Conservation (phyloP, 2,888 invertebrate species). For the Bembecia ichneumoniformis region DNA sequence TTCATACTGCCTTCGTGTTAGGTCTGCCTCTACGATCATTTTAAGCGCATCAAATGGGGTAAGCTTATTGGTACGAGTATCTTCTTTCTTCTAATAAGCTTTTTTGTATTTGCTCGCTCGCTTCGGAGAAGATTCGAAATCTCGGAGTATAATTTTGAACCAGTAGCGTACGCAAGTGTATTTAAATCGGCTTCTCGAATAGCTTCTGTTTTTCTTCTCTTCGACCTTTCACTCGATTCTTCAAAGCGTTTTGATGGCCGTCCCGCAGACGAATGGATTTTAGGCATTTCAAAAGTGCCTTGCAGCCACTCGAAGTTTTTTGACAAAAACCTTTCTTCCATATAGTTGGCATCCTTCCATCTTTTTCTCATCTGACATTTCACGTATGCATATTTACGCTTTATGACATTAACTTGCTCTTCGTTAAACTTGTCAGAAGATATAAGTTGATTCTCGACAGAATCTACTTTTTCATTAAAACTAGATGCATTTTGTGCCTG, state of each 20-base stretch:
- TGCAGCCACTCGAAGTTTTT: slow-evolving; percentile 2
- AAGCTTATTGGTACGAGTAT: neutral
- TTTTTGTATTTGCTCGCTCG: neutral
- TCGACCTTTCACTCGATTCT: neutral
- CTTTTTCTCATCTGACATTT: slow-evolving; percentile 3
- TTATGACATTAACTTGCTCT: too few species aligned
- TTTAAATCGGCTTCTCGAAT: neutral
- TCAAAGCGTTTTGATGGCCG: neutral
- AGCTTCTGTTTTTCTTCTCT: neutral
- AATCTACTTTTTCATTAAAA: too few species aligned
- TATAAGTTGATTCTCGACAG: too few species aligned
- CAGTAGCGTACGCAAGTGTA: neutral
- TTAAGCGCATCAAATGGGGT: neutral
- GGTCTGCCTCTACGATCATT: neutral
- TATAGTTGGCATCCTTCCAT: slow-evolving; percentile 1
- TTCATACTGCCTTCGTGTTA: neutral
- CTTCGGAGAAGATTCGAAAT: neutral
- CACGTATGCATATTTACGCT: neutral
- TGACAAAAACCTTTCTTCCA: slow-evolving; percentile 2
- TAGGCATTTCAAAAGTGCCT: neutral
- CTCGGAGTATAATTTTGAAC: neutral
- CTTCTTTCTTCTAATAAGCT: neutral
- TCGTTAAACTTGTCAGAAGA: too few species aligned
- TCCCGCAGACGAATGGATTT: neutral
- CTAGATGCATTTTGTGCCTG: too few species aligned